phyloP scores from a whole-genome alignment of 1,140 invertebrate species.

The Bombus sylvicola region DNA sequence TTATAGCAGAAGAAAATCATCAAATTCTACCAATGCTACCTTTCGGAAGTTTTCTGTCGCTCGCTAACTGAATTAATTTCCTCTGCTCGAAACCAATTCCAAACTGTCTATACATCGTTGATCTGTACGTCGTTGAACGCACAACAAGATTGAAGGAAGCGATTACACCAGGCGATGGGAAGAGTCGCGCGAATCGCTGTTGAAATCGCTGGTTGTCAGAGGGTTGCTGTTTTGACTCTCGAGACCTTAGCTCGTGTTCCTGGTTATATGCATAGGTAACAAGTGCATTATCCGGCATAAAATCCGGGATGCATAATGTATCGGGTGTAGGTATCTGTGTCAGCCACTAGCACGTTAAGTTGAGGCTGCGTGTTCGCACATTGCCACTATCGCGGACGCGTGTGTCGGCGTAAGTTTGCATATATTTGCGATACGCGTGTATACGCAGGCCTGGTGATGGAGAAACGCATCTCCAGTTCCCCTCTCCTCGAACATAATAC shows the following conservation, averaged over 20 bases:
- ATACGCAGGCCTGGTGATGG: not conserved
- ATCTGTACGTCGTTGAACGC: not conserved
- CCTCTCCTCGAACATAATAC: conserved; percentile 45
- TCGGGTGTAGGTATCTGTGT: conserved; percentile 64
- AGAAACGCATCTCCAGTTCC: not conserved
- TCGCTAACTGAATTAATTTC: not conserved
- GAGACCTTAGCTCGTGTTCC: conserved; percentile 11
- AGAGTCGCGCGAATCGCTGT: not conserved
- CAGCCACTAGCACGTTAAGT: conserved; percentile 52
- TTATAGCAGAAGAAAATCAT: too few relatives aligned
- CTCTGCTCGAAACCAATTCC: not conserved
- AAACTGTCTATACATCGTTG: not conserved
- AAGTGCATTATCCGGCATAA: conserved; percentile 75
- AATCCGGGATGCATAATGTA: conserved; percentile 76
- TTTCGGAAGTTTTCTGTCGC: too few relatives aligned
- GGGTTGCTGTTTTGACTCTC: not conserved
- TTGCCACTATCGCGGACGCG: not conserved
- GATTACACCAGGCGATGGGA: not conserved
- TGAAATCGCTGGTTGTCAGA: conserved; percentile 1
- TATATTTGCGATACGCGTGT: conserved; percentile 1
- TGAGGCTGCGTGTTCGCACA: conserved; percentile 51
- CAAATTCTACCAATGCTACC: too few relatives aligned
- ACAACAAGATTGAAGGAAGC: not conserved
- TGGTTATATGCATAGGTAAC: conserved; percentile 69
- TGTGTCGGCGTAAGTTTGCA: not conserved